phyloP scores from a whole-genome alignment of 2,888 invertebrate species.

The Erpobdella octoculata region DNA sequence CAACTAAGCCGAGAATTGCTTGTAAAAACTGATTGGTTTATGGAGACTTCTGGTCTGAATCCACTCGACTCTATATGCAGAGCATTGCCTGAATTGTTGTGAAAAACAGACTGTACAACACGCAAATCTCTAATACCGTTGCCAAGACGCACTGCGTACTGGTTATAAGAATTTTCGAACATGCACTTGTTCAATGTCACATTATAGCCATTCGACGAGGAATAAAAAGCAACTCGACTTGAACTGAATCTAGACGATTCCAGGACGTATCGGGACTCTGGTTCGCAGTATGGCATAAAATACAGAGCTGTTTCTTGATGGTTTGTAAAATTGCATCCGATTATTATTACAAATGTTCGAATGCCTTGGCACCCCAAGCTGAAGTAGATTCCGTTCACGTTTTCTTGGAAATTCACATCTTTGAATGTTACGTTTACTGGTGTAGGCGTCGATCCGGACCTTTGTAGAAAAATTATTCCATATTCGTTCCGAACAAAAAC shows the following conservation, averaged over 20 bases:
- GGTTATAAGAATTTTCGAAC: no score
- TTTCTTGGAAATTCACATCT: background rate
- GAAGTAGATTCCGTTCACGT: background rate
- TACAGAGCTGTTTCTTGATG: background rate
- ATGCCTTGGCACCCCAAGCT: background rate
- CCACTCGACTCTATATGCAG: no score
- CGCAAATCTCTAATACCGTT: no score
- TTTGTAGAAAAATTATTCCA: background rate
- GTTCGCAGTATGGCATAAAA: background rate
- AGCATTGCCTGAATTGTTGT: no score
- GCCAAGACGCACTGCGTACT: no score
- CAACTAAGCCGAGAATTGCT: background rate
- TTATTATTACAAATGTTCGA: background rate
- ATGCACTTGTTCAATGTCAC: no score
- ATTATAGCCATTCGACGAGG: no score
- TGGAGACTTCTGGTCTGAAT: no score
- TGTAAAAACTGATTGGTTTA: background rate
- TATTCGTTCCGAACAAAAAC: background rate
- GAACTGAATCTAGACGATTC: background rate
- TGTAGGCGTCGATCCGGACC: background rate
- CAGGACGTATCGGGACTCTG: background rate
- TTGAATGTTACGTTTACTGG: background rate
- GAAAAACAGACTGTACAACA: no score
- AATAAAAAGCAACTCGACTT: background rate
- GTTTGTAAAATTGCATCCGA: background rate